Evolutionary conservation across 2,888 invertebrate species (phyloP), one percentile per base, ranked within the genome.

Genomic region (Andrena camellia): DNA sequence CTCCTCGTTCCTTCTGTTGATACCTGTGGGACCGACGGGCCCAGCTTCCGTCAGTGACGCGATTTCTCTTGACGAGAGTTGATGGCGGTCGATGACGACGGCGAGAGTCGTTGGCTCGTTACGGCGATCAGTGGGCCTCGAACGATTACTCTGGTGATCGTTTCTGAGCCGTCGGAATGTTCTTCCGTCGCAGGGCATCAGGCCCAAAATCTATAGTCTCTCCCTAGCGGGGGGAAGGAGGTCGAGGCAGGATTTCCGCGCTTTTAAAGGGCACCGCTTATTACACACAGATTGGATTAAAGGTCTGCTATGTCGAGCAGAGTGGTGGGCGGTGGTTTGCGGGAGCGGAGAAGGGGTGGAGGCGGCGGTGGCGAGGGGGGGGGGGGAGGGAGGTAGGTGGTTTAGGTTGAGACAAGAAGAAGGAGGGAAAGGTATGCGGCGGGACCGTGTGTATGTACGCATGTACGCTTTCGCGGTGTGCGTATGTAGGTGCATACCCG

Each of bases 241-340:
- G 52, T 64, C 73, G 67, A 64, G 60, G 73, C 74, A 74, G 70
- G 77, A 66, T 85, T 85, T 87, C 84, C 87, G 88, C 87, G 90
- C 42, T 87, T 90, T 91, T 91, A 90, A 90, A 91, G 88, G 90
- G 91, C 90, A 86, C 73, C 70, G 84, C 82, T 88, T 89, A 87
- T 85, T 81, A 86, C 86, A 86, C 86, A 86, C 86, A 88, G 89
- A 90, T 90, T 89, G 91, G 90, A 91, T 92, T 92, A 92, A 92
- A 92, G 91, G 91, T 91, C 91, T 90, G 89, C 86, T 81, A 86
- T 86, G 72, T 84, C 83, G 82, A 84, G 76, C 62, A 63, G 78
- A 84, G 74, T 77, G 88, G 83, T 81, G 83, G 85, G 74, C 85
- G 69, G 81, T 75, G 70, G 84, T 68, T 42, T 76, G 81, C 81